Conservation (phyloP, 1,140 invertebrate genomes). For the Pectinophora gossypiella region DNA sequence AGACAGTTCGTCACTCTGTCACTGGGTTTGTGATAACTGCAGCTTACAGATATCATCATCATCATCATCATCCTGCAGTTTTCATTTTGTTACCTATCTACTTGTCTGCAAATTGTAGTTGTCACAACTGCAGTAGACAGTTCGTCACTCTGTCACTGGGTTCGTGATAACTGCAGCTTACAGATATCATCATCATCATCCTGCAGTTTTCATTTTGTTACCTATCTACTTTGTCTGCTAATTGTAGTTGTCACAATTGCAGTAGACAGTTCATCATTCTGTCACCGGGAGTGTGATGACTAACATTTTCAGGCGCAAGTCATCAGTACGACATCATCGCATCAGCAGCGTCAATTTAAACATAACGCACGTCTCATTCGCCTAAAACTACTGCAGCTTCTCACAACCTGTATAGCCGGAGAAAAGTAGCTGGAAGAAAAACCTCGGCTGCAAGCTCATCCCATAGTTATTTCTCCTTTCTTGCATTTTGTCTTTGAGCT, state of each 20-base stretch:
- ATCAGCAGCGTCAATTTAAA: too few relatives aligned
- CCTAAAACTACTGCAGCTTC: too few relatives aligned
- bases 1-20: slow-evolving; percentile 9
- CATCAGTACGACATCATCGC: too few relatives aligned
- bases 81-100: not conserved
- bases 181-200: too few relatives aligned
- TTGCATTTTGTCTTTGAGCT: too few relatives aligned
- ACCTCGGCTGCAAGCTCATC: too few relatives aligned
- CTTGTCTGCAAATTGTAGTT: not conserved
- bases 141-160: slow-evolving; percentile 24
- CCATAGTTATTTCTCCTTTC: too few relatives aligned
- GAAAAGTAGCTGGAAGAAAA: too few relatives aligned
- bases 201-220: not conserved
- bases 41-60: not conserved
- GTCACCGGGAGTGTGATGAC: slow-evolving; percentile 26
- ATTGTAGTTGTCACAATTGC: slow-evolving; percentile 13
- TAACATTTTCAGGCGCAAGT: too few relatives aligned
- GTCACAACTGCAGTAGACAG: not conserved
- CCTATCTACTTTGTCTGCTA: not conserved
- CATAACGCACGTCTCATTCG: too few relatives aligned
- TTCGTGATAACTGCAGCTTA: slow-evolving; percentile 3
- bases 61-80: too few relatives aligned
- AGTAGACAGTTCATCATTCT: slow-evolving; percentile 19
- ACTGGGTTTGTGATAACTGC: slow-evolving; percentile 11
- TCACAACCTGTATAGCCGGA: too few relatives aligned